phyloP scores from a whole-genome alignment of 2,113 vertebrate genomes.

The Camelus dromedarius region DNA sequence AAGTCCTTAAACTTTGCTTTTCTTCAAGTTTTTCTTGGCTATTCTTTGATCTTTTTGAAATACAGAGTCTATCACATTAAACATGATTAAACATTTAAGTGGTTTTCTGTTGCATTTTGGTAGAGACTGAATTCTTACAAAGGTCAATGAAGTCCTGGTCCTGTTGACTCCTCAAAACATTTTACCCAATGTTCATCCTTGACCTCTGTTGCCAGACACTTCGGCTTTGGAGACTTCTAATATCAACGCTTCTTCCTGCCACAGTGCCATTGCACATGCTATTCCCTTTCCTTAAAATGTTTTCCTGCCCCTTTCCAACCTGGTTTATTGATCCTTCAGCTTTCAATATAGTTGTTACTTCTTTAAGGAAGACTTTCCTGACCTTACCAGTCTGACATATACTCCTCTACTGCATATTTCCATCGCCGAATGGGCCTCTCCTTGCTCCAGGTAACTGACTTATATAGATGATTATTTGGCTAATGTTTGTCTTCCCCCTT shows the following conservation, averaged over 20 bases:
- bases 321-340: background rate
- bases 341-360: background rate
- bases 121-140: background rate
- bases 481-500: background rate
- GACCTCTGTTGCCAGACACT: background rate
- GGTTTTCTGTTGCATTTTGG: background rate
- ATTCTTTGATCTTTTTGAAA: background rate
- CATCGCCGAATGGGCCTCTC: background rate
- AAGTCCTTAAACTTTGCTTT: background rate
- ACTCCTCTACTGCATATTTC: background rate
- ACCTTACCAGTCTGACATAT: background rate
- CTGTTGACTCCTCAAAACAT: background rate
- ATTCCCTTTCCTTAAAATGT: background rate
- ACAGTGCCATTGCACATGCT: background rate
- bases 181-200: background rate
- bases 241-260: background rate
- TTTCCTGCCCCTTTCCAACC: background rate
- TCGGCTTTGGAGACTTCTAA: background rate
- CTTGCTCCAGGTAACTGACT: background rate
- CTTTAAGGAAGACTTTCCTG: background rate
- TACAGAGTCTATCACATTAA: background rate
- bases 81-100: background rate
- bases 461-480: background rate
- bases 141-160: background rate
- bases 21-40: background rate